A percentile compares a stretch with the other conserved stretches of the same genome.
Conservation (phyloP, 2,113 vertebrate species). For the Leuciscus idus region DNA sequence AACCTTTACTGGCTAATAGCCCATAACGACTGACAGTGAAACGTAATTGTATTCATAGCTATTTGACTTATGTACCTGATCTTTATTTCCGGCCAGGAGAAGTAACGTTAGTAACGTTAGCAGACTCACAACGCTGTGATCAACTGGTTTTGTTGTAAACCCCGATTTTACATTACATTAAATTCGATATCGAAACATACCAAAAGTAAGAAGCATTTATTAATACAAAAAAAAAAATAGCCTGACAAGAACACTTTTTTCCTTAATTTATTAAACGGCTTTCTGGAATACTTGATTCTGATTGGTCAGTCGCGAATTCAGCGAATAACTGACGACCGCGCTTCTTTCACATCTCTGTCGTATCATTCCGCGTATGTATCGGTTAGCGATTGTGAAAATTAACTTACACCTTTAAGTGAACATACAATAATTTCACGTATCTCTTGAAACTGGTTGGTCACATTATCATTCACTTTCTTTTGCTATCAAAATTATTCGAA, state of each 20-base stretch:
- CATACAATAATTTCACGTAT: background rate
- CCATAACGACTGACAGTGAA: background rate
- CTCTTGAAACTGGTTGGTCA: background rate
- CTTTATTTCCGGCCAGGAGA: background rate
- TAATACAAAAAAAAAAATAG: no score
- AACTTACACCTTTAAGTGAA: background rate
- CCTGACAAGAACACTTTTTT: background rate
- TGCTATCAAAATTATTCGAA: background rate
- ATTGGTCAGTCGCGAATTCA: background rate
- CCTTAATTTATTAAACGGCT: background rate
- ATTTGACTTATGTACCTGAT: background rate
- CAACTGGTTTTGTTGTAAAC: background rate
- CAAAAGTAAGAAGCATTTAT: background rate
- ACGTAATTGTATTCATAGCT: background rate
- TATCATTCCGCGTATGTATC: background rate
- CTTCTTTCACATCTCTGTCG: background rate
- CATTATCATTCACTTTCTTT: background rate
- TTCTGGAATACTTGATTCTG: background rate
- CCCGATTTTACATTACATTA: background rate
- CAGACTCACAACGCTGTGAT: background rate
- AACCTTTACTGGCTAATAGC: background rate
- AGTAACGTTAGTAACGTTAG: no score
- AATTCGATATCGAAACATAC: background rate
- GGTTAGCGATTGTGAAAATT: background rate
- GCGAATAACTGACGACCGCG: background rate